These are phyloP conservation scores for Stichopus chloronotus DNA, from an alignment of 35 echinoderm and acorn worm species.

Conservation along the genomic window DNA sequence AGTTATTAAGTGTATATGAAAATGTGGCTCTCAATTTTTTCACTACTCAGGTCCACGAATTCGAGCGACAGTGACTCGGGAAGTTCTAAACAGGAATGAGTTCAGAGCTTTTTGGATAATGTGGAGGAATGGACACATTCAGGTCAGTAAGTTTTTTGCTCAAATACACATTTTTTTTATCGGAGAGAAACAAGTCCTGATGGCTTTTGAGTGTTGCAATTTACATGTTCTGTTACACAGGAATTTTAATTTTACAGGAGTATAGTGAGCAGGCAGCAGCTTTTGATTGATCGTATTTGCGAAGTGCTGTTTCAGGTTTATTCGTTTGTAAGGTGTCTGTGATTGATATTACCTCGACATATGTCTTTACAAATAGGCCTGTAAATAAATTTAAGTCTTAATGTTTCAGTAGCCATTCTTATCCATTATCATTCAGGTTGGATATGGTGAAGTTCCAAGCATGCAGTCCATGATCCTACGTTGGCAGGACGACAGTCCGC, in stretches of 20 bases:
- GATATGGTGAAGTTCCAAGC: slow-evolving; percentile 75
- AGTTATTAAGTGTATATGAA: too few species aligned
- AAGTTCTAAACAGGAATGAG: slow-evolving; percentile 87
- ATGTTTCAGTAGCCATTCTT: background rate
- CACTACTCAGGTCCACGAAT: slow-evolving; percentile 72
- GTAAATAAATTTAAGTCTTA: too few species aligned
- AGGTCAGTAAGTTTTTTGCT: slow-evolving; percentile 60
- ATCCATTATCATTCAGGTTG: slow-evolving; percentile 61
- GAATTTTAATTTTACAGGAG: background rate
- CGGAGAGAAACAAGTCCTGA: too few species aligned
- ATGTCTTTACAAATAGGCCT: too few species aligned
- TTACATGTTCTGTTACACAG: background rate
- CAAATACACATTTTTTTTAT: background rate
- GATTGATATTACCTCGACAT: too few species aligned
- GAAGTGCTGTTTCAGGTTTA: background rate
- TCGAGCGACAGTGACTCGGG: slow-evolving; percentile 52
- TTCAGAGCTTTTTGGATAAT: slow-evolving; percentile 98
- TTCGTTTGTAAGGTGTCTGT: too few species aligned
- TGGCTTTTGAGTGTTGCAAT: background rate
- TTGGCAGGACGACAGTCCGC: slow-evolving; percentile 57
- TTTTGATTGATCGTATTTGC: background rate
- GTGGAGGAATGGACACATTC: slow-evolving; percentile 78
- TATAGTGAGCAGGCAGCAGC: background rate
- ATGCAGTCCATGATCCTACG: slow-evolving; percentile 85
- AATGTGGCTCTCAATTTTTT: background rate